Percentiles rank a stretch among this genome's conserved stretches.
phyloP scores from a whole-genome alignment of 64 coral and sea anemone genomes.

The Porites australiensis region DNA sequence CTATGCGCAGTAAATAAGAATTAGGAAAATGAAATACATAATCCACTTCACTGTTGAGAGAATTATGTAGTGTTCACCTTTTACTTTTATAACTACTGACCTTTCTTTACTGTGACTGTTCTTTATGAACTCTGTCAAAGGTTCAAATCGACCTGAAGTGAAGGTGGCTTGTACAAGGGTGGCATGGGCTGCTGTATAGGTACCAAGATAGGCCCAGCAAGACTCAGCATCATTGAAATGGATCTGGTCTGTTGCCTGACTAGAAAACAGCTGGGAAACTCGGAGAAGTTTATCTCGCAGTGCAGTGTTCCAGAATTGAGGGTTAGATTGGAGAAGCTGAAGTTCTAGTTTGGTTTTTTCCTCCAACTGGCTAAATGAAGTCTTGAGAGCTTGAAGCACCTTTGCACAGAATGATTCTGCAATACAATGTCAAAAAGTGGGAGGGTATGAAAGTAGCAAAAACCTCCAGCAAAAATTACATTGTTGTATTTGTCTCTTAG shows the following conservation, averaged over 20 bases:
- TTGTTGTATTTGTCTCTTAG: too few relatives aligned
- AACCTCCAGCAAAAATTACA: too few relatives aligned
- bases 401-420: slow-evolving; percentile 84
- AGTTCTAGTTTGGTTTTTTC: slow-evolving; percentile 97
- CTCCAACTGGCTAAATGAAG: slow-evolving; percentile 88
- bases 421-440: background rate
- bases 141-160: slow-evolving; percentile 79
- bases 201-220: slow-evolving; percentile 90
- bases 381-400: slow-evolving; percentile 86
- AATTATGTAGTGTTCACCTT: too few relatives aligned
- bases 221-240: slow-evolving; percentile 91
- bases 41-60: too few relatives aligned
- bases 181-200: slow-evolving; percentile 91
- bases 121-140: slow-evolving; percentile 79
- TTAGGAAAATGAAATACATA: too few relatives aligned
- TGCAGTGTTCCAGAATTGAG: slow-evolving; percentile 79
- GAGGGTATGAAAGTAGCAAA: too few relatives aligned
- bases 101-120: slow-evolving; percentile 59
- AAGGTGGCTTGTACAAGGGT: slow-evolving; percentile 87
- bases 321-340: slow-evolving; percentile 77
- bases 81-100: background rate
- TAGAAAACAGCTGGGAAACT: slow-evolving; percentile 92
- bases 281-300: slow-evolving; percentile 86
- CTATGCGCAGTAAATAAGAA: too few relatives aligned
- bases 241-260: slow-evolving; percentile 89